Base-by-base conservation (phyloP, 2,797 vertebrate species). In the Coranthus polyacanthus region DNA sequence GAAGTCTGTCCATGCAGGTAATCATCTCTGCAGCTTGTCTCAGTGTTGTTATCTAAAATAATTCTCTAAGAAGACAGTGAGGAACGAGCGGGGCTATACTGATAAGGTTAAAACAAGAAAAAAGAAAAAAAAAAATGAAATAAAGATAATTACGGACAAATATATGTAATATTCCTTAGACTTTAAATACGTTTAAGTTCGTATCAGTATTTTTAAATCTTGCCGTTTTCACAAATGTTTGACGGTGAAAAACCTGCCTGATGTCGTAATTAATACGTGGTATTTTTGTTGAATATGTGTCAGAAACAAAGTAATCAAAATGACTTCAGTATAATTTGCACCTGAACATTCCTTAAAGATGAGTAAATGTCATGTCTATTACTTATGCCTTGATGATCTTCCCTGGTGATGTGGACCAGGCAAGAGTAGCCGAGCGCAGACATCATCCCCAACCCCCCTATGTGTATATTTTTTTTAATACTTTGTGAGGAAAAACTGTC, bases 401-500 rank as follows among this genome's bases (percentile, higher is more conserved):
- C 81, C 57, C 69, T 89, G 88, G 78, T 92, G 85, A 92, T 88
- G 90, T 89, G 88, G 92, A 92, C 90, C 93, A 97, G 96, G 81
- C 96, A 88, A 75, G 91, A 96, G 92, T 91, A 97, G 94, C 92
- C 92, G 96, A 97, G 94, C 94, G 93, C 95, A 89, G 94, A 95
- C 85, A 87, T 82, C 86, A 88, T 88, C 83, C 84, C 81, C 80
- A 80, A 83, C 83, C 80, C 85, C 82, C 83, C 72, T 81, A 88
- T 92, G 89, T 93, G 82, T 92, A 84, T 89, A 70, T 88, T 79
- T 92, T 92, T 92, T 92, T 88, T 84, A 90, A 93, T 93, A 94
- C 90, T 94, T 94, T 93, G 88, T 90, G 89, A 90, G 90, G 83
- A 89, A 88, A 93, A 94, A 93, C 90, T 93, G 90, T 92, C 91